A percentile compares a stretch with the other conserved stretches of the same genome.
phyloP scores from a whole-genome alignment of 2,113 vertebrate genomes.

The Guaruba guarouba region DNA sequence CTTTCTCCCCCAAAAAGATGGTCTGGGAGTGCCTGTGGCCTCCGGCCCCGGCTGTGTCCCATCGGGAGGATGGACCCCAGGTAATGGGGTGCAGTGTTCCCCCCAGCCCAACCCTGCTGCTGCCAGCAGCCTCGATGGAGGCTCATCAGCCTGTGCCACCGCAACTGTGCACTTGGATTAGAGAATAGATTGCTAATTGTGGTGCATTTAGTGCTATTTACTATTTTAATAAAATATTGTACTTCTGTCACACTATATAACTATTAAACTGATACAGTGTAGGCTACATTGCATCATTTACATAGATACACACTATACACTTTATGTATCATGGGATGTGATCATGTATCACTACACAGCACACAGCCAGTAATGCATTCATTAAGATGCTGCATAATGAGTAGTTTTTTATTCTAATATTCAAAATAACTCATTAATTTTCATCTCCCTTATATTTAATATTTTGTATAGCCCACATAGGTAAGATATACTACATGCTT shows the following conservation, averaged over 20 bases:
- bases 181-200: neutral
- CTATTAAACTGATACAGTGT: neutral
- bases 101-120: neutral
- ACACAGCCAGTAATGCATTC: neutral
- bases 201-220: neutral
- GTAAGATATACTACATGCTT: neutral
- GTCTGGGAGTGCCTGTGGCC: neutral
- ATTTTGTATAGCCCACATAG: neutral
- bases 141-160: neutral
- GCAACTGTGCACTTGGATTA: neutral
- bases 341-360: accelerated
- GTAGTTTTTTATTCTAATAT: neutral
- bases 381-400: neutral
- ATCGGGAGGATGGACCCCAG: accelerated
- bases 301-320: neutral
- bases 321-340: neutral
- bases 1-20: neutral
- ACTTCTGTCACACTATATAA: too few species aligned
- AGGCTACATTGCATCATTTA: neutral
- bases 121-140: neutral
- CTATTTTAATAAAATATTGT: neutral
- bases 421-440: neutral
- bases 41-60: neutral
- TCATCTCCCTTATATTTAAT: neutral
- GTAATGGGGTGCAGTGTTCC: too few species aligned